Conservation (phyloP, 1,140 invertebrate genomes). For the Lutraria rhynchaena region DNA sequence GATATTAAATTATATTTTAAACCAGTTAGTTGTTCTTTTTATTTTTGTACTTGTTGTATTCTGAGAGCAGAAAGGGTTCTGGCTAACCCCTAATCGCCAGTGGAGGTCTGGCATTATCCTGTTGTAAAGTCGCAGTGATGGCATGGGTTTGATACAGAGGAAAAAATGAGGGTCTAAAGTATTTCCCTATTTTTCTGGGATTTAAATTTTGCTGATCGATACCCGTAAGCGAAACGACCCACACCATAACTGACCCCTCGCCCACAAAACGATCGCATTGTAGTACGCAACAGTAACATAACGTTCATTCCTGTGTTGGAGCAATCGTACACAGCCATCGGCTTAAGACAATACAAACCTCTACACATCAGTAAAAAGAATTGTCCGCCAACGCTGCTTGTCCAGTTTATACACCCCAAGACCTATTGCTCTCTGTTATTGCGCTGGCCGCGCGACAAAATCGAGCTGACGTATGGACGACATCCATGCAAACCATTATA, state of each 20-base stretch:
- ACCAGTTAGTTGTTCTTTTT: too few species aligned
- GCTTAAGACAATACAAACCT: constrained; percentile 16
- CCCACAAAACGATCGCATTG: constrained; percentile 1
- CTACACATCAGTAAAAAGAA: constrained; percentile 14
- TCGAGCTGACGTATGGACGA: constrained; percentile 9
- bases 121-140: neutral
- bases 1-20: too few species aligned
- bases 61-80: too few species aligned
- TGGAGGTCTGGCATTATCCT: neutral
- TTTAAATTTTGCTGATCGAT: neutral
- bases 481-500: neutral
- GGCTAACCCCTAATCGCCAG: too few species aligned
- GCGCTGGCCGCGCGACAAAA: neutral
- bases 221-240: constrained; percentile 1
- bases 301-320: constrained; percentile 7
- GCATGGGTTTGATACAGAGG: neutral
- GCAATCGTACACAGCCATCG: constrained; percentile 5
- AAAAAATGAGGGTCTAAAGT: constrained; percentile 10
- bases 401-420: constrained; percentile 6
- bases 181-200: neutral
- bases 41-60: too few species aligned
- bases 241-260: constrained; percentile 6
- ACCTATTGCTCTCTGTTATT: constrained; percentile 11
- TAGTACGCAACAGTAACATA: constrained; percentile 9
- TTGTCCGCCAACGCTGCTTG: constrained; percentile 15